Percentiles rank a stretch among this genome's conserved stretches.
phyloP scores from a whole-genome alignment of 2,797 vertebrate species.

The Anas flavirostris region DNA sequence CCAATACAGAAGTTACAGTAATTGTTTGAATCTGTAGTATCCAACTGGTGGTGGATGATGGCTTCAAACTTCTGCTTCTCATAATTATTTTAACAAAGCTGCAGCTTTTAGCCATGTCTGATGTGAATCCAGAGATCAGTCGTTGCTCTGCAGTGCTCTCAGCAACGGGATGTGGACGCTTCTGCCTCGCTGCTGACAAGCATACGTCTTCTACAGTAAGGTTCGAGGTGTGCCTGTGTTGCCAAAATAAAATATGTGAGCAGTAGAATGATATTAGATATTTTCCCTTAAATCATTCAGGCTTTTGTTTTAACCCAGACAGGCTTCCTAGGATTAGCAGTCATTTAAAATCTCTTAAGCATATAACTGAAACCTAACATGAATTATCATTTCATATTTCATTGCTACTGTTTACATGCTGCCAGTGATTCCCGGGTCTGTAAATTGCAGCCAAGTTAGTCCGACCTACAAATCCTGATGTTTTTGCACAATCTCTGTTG shows the following conservation, averaged over 20 bases:
- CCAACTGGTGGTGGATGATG: conserved; percentile 14
- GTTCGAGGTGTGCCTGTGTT: not conserved
- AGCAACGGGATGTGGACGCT: not conserved
- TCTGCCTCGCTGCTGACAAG: not conserved
- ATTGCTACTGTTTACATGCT: conserved; percentile 57
- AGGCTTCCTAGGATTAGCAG: conserved; percentile 50
- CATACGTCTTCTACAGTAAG: not conserved
- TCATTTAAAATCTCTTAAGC: conserved; percentile 57
- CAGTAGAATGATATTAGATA: not conserved
- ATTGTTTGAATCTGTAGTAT: conserved; percentile 28
- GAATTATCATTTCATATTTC: conserved; percentile 64
- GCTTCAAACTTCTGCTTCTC: conserved; percentile 32
- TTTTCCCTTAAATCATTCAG: conserved; percentile 1
- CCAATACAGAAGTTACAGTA: not conserved
- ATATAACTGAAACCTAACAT: conserved; percentile 34
- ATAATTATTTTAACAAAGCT: conserved; percentile 55
- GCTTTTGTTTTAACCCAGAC: conserved; percentile 16
- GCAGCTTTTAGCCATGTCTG: not conserved
- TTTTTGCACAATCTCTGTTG: conserved; percentile 54
- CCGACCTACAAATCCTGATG: conserved; percentile 43
- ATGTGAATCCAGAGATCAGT: conserved; percentile 15
- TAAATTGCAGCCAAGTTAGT: conserved; percentile 53
- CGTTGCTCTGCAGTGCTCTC: conserved; percentile 14
- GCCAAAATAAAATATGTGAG: not conserved
- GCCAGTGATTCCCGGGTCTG: conserved; percentile 52